These are phyloP conservation scores for Drosophila neonasuta DNA, from an alignment of 2,888 invertebrate genomes.

Conservation along the genomic window DNA sequence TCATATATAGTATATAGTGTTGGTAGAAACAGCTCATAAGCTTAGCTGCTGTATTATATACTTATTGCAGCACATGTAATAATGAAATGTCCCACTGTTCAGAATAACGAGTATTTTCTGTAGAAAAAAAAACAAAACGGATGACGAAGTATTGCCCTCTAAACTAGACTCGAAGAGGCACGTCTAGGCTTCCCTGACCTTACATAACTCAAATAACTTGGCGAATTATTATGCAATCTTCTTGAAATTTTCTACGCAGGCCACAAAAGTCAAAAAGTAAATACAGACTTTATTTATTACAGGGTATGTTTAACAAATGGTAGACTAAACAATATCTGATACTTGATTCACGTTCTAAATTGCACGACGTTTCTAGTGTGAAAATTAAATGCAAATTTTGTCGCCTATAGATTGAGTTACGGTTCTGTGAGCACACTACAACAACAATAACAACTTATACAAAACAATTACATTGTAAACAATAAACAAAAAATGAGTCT, in stretches of 20 bases:
- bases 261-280: background rate
- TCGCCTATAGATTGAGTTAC: constrained; percentile 37
- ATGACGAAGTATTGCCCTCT: background rate
- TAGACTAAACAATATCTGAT: constrained; percentile 18
- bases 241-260: background rate
- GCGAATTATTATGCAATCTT: background rate
- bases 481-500: constrained; percentile 11
- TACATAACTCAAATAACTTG: background rate
- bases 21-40: constrained; percentile 10
- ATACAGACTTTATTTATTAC: background rate
- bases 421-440: constrained; percentile 19
- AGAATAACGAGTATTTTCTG: constrained; percentile 6
- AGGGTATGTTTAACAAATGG: constrained; percentile 1
- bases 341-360: constrained; percentile 2
- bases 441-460: background rate
- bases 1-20: constrained; percentile 3
- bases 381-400: constrained; percentile 52
- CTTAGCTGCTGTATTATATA: background rate
- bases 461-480: constrained; percentile 19
- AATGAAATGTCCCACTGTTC: background rate
- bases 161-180: background rate
- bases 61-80: background rate
- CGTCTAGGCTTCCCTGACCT: background rate
- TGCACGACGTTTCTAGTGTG: constrained; percentile 38
- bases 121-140: background rate